A percentile compares a stretch with the other conserved stretches of the same genome.
These are phyloP conservation scores for Neolamprologus ventralis DNA, from an alignment of 2,113 vertebrate genomes.

Conservation along the genomic window DNA sequence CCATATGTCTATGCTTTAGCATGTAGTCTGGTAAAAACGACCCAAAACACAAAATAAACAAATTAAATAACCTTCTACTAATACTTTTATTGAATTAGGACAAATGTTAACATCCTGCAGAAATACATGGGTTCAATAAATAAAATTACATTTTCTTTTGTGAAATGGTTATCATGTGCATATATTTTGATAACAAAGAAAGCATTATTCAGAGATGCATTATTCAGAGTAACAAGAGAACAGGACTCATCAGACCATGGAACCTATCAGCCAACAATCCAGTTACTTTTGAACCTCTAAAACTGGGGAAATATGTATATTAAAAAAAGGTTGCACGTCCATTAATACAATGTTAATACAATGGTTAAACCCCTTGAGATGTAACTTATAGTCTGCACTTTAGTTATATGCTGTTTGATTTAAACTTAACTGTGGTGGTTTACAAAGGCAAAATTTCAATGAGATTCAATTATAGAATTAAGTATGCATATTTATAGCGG, in stretches of 20 bases:
- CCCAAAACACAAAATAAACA: not conserved
- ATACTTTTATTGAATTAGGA: not conserved
- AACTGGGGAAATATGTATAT: no score
- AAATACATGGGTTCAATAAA: not conserved
- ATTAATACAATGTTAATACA: no score
- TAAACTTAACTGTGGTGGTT: not conserved
- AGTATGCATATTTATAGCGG: not conserved
- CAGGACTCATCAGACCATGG: no score
- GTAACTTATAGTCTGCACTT: no score
- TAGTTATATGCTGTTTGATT: not conserved
- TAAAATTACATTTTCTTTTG: not conserved
- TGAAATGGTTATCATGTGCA: not conserved
- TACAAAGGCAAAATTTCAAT: not conserved
- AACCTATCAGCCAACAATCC: no score
- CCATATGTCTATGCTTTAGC: not conserved
- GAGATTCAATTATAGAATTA: not conserved
- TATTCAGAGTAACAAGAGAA: no score
- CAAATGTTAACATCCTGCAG: not conserved
- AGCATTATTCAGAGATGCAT: not conserved
- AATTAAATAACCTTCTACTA: not conserved
- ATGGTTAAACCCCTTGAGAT: no score
- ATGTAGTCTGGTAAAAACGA: not conserved
- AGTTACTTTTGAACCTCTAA: no score
- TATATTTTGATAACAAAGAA: not conserved
- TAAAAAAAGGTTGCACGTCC: no score